These are phyloP conservation scores for Sphaerodactylus townsendi DNA, from an alignment of 2,113 vertebrate genomes.

Conservation along the genomic window DNA sequence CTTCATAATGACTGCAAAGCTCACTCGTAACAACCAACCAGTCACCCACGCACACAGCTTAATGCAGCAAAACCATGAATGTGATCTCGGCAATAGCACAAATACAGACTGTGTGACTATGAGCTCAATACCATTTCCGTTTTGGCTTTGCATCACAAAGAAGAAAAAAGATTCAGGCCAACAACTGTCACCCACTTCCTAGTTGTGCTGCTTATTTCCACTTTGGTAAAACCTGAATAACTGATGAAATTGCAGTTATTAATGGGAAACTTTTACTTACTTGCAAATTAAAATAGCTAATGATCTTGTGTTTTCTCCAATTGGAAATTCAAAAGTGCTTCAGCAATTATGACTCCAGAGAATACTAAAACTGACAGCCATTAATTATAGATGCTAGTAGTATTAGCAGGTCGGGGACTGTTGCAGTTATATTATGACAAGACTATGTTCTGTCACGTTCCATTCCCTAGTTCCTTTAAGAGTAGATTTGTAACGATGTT, in stretches of 20 bases:
- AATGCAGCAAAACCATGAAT: background rate
- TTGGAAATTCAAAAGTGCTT: background rate
- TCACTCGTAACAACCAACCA: background rate
- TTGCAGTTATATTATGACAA: background rate
- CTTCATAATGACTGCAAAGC: background rate
- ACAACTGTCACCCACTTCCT: background rate
- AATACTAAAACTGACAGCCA: background rate
- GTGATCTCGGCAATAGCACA: background rate
- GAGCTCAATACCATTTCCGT: background rate
- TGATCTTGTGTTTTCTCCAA: background rate
- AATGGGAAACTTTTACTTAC: background rate
- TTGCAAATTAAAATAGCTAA: background rate
- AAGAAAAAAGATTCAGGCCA: background rate
- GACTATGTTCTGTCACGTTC: background rate
- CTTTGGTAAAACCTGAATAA: background rate
- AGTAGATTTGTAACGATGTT: background rate
- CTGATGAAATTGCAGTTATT: background rate
- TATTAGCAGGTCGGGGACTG: background rate
- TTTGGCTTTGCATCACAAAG: background rate
- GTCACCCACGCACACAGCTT: background rate
- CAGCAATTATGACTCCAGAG: background rate
- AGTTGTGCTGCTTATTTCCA: fast-evolving
- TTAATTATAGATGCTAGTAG: background rate
- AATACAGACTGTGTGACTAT: background rate
- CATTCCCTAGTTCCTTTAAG: background rate